Evolutionary conservation across 1,140 invertebrate genomes (phyloP).

Genomic region (Saccostrea echinata): DNA sequence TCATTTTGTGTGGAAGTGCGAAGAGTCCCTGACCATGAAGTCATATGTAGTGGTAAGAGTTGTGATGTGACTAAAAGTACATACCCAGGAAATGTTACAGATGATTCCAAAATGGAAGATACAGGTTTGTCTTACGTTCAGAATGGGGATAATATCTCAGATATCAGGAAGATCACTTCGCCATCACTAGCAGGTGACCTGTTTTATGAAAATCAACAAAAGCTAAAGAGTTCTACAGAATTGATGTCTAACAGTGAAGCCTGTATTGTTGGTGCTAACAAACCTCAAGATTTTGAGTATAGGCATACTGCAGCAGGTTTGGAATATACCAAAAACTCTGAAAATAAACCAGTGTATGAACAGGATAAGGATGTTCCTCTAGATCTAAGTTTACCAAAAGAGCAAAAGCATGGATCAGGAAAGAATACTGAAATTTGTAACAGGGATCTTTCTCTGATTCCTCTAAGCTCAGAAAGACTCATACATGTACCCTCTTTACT

Average conservation of each 20-base stretch:
- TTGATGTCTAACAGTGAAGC: neutral
- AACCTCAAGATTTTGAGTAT: neutral
- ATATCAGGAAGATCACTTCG: neutral
- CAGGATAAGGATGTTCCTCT: neutral
- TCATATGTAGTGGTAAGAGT: neutral
- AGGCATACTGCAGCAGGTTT: too few species aligned
- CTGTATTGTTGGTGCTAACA: neutral
- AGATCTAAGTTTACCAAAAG: conserved; percentile 8
- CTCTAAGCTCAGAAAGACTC: neutral
- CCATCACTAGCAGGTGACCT: neutral
- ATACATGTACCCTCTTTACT: neutral
- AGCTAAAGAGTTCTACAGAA: neutral
- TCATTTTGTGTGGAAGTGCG: neutral
- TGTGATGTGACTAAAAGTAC: neutral
- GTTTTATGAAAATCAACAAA: neutral
- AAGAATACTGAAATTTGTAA: too few species aligned
- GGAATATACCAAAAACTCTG: neutral
- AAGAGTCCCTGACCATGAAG: neutral
- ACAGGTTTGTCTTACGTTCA: too few species aligned
- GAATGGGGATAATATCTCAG: neutral
- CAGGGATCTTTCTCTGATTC: neutral
- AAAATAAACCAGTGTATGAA: neutral
- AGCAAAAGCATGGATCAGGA: neutral
- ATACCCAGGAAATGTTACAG: neutral
- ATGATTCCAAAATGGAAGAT: neutral